phyloP scores from a whole-genome alignment of 2,888 invertebrate species.

The Hyposoter didymator region DNA sequence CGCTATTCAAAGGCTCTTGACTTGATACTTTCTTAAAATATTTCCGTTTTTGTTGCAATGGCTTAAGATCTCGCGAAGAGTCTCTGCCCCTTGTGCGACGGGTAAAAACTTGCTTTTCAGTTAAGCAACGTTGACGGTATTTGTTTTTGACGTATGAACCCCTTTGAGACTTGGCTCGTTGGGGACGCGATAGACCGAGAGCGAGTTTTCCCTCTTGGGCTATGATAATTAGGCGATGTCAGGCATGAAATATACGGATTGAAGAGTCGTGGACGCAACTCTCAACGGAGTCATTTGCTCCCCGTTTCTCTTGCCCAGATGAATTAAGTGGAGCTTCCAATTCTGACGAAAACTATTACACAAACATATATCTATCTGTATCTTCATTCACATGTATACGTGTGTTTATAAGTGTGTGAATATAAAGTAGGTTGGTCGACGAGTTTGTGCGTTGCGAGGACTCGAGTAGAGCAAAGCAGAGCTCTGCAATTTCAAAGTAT shows the following conservation, averaged over 20 bases:
- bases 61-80: background rate
- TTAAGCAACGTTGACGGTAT: conserved; percentile 73
- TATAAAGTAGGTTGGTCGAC: background rate
- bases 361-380: background rate
- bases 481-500: conserved; percentile 12
- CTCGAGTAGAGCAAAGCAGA: background rate
- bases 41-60: background rate
- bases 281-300: conserved; percentile 73
- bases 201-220: conserved; percentile 74
- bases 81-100: conserved; percentile 56
- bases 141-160: conserved; percentile 75
- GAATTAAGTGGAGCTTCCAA: conserved; percentile 1
- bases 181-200: conserved; percentile 49
- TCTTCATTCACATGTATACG: background rate
- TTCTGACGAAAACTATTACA: conserved; percentile 24
- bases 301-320: conserved; percentile 12
- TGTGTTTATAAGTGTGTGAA: background rate
- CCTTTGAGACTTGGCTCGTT: conserved; percentile 15
- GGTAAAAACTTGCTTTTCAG: conserved; percentile 72
- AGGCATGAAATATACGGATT: conserved; percentile 61
- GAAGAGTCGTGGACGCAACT: conserved; percentile 66
- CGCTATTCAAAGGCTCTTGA: too few relatives aligned
- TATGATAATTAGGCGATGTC: conserved; percentile 76
- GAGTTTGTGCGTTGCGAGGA: background rate
- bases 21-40: background rate